These are phyloP conservation scores for Drosophila birchii DNA, from an alignment of 2,888 invertebrate genomes.

Conservation along the genomic window DNA sequence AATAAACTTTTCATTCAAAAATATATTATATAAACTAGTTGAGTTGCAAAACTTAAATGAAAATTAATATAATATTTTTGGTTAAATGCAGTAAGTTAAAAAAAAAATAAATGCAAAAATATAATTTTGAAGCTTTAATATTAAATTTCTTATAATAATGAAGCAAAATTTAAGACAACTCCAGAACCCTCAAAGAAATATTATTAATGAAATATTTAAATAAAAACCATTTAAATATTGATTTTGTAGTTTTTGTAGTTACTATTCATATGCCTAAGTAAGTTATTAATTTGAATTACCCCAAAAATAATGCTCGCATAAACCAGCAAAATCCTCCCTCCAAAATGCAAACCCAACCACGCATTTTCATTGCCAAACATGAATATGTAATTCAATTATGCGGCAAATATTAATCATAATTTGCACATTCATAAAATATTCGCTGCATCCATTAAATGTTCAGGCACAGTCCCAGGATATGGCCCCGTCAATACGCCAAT, in stretches of 20 bases:
- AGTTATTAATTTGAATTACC: not conserved
- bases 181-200: not conserved
- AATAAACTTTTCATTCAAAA: not conserved
- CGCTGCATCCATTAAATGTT: too few species aligned
- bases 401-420: conserved; percentile 55
- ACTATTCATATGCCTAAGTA: not conserved
- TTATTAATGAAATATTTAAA: not conserved
- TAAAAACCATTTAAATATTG: not conserved
- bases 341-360: not conserved
- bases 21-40: not conserved
- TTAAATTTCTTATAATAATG: too few species aligned
- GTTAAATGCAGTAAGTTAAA: too few species aligned
- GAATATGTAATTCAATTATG: conserved; percentile 47
- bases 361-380: conserved; percentile 2
- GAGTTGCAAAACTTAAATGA: accelerated
- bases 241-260: not conserved
- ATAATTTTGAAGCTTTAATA: too few species aligned
- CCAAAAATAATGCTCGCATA: not conserved
- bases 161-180: too few species aligned
- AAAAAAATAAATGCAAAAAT: too few species aligned
- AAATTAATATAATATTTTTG: not conserved
- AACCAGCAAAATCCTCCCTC: not conserved
- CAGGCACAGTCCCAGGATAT: not conserved
- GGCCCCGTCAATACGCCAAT: conserved; percentile 4
- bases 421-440: conserved; percentile 22